phyloP scores from a whole-genome alignment of 1,140 invertebrate genomes.

The Meloidogyne hapla region DNA sequence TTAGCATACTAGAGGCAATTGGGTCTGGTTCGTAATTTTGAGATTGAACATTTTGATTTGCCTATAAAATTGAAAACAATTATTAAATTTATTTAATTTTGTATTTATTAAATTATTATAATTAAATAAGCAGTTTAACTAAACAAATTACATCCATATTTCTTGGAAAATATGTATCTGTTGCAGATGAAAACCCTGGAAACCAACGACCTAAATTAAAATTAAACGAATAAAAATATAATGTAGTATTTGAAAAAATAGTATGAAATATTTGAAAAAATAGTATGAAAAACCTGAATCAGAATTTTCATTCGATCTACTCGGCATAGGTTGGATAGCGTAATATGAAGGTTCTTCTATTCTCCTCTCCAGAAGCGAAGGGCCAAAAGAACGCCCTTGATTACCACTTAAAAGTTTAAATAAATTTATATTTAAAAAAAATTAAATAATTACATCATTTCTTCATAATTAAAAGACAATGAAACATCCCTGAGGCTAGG shows the following conservation, averaged over 20 bases:
- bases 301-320: background rate
- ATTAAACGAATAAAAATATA: no score
- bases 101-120: no score
- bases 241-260: no score
- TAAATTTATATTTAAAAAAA: background rate
- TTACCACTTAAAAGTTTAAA: background rate
- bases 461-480: background rate
- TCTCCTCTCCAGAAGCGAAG: background rate
- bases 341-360: background rate
- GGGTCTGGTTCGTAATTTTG: background rate
- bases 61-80: background rate
- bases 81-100: no score
- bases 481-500: background rate
- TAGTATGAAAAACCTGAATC: background rate
- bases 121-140: no score
- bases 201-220: background rate
- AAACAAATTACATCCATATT: background rate
- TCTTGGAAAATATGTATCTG: background rate
- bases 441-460: background rate
- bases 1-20: no score
- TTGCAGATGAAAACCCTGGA: background rate
- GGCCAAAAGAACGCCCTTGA: background rate
- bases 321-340: background rate
- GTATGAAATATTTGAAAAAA: background rate
- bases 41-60: background rate